A percentile compares a stretch with the other conserved stretches of the same genome.
phyloP scores from a whole-genome alignment of 2,888 invertebrate genomes.

The Polymixis lichenea region DNA sequence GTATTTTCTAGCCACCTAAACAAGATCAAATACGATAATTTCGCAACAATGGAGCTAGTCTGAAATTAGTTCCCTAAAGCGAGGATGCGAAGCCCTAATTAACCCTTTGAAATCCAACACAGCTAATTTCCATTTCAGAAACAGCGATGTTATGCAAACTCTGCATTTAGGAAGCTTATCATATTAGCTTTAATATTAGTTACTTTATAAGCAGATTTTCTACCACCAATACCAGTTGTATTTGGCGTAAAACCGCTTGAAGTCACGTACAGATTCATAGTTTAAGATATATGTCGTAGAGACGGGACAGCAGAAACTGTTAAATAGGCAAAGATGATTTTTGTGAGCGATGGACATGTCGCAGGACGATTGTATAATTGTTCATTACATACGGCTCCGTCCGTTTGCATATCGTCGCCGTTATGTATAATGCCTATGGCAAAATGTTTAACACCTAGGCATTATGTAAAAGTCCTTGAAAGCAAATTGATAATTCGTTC shows the following conservation, averaged over 20 bases:
- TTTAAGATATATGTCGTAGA: neutral
- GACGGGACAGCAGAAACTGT: neutral
- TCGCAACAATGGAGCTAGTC: neutral
- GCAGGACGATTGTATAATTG: no score
- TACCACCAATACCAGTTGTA: conserved; percentile 10
- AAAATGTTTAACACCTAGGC: no score
- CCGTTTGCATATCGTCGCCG: no score
- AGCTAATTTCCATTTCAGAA: neutral
- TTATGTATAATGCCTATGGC: no score
- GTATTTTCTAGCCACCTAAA: neutral
- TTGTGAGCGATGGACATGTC: neutral
- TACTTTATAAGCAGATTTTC: neutral
- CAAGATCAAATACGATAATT: neutral
- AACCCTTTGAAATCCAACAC: neutral
- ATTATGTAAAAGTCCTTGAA: no score
- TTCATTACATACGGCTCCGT: no score
- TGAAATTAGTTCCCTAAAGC: conserved; percentile 19
- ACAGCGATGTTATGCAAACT: neutral
- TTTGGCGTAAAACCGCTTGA: conserved; percentile 6
- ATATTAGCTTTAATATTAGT: neutral
- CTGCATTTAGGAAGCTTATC: neutral
- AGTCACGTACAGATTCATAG: conserved; percentile 10
- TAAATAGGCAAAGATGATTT: neutral
- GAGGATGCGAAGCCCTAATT: neutral
- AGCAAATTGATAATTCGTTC: no score